Conservation (phyloP, 2,888 invertebrate genomes). For the Drosophila parthenogenetica region DNA sequence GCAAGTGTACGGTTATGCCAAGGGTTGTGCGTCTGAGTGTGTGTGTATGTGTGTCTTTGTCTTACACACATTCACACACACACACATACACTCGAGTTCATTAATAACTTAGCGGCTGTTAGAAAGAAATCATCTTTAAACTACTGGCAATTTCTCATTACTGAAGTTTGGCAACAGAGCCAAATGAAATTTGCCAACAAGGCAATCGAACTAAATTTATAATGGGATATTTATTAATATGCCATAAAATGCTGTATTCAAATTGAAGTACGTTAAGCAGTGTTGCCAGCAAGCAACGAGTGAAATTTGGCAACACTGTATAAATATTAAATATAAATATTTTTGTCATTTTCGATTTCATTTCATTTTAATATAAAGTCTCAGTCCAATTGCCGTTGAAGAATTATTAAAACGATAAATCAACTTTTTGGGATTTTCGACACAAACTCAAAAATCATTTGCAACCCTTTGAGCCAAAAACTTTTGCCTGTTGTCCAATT, state of each 20-base stretch:
- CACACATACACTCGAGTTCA: constrained; percentile 32
- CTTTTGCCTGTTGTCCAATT: constrained; percentile 58
- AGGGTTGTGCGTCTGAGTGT: constrained; percentile 48
- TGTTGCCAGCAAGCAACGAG: too few species aligned
- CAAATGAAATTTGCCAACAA: constrained; percentile 43
- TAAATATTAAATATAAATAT: too few species aligned
- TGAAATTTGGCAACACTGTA: constrained; percentile 57
- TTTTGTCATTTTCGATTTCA: constrained; percentile 63
- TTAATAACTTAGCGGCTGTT: constrained; percentile 48
- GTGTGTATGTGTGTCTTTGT: constrained; percentile 40
- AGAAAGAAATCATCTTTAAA: constrained; percentile 18
- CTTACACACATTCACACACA: constrained; percentile 22
- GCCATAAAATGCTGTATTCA: neutral
- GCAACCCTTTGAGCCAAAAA: constrained; percentile 70
- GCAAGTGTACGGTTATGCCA: constrained; percentile 50
- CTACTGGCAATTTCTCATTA: constrained; percentile 5
- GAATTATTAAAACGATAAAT: constrained; percentile 82
- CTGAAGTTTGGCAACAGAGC: constrained; percentile 52
- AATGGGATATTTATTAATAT: neutral
- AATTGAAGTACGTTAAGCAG: neutral
- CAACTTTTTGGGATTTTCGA: constrained; percentile 79
- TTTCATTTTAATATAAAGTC: constrained; percentile 40
- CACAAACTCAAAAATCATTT: constrained; percentile 73
- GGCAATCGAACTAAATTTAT: neutral
- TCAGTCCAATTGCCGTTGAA: constrained; percentile 32